Base-by-base conservation (phyloP, 1,140 invertebrate genomes). In the Camponotus floridanus region DNA sequence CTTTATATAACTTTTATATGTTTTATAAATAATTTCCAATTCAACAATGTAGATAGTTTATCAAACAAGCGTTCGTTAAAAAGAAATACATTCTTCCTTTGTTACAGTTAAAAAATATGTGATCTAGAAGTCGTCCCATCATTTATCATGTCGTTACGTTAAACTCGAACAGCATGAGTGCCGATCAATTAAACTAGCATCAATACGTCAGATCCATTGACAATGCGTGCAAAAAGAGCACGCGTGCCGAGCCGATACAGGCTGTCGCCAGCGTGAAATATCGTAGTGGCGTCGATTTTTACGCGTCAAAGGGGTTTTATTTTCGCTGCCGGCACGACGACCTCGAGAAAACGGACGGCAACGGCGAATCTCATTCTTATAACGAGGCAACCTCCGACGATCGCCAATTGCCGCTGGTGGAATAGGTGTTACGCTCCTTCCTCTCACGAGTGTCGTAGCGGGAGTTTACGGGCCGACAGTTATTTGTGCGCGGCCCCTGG, bases 391-490 rank as follows among this genome's bases (percentile, higher is more conserved):
- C 51, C 79, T 73, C 26, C 79, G 79, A 73, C 79, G 39, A 74
- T 74, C 45, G 79, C 55, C 79, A 39, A 83, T 83, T 74, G 79
- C 68, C 68, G 55, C 68, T 68, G 79, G 79, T 74, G 68, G 68
- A 83, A 70, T 70, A 80, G 65, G 78, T 80, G 79, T 74, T 73
- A 61, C 79, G 79, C 57, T 83, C 42, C 65, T 80, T 70, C 68
- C 79, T 83, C 68, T 31, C 62, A 68, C 73, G 79, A 74, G 79
- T 74, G 68, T 83, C 79, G 79, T 83, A 83, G 79, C 68, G 79
- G 79, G 79, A 83, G 79, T 83, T 83, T 83, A 83, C 68, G 68
- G 79, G 79, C 85, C 64, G 85, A 74, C 85, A 86, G 85, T 86
- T 87, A 87, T 85, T 83, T 87, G 83, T 87, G 68, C 57, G 86